Conservation (phyloP, 1,140 invertebrate species). For the Hypothenemus hampei region DNA sequence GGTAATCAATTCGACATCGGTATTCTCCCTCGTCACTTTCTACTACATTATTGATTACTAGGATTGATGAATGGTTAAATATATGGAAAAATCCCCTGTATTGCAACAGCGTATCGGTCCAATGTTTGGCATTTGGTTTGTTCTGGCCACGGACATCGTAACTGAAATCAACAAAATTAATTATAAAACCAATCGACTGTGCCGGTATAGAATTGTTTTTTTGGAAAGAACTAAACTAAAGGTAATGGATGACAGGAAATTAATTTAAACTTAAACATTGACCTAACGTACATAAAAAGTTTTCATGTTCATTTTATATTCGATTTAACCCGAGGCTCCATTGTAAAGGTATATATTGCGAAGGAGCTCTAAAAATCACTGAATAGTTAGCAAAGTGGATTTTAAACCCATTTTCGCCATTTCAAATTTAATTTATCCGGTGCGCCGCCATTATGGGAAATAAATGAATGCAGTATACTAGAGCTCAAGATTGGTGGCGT, state of each 20-base stretch:
- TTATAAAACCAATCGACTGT: conserved; percentile 11
- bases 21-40: conserved; percentile 62
- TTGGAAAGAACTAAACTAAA: too few species aligned
- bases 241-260: too few species aligned
- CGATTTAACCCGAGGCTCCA: background rate
- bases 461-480: conserved; percentile 13
- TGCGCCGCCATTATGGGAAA: conserved; percentile 15
- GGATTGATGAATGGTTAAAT: conserved; percentile 55
- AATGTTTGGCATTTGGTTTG: conserved; percentile 51
- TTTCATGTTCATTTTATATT: too few species aligned
- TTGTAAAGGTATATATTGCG: background rate
- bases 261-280: too few species aligned
- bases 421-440: conserved; percentile 25
- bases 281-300: too few species aligned
- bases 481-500: conserved; percentile 5
- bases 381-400: conserved; percentile 15
- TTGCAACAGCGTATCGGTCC: conserved; percentile 53
- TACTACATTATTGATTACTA: conserved; percentile 59
- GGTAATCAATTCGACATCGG: conserved; percentile 65
- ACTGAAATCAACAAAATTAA: conserved; percentile 46
- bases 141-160: conserved; percentile 55
- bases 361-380: conserved; percentile 7
- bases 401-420: conserved; percentile 20
- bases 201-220: too few species aligned
- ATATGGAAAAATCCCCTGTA: conserved; percentile 54